A percentile compares a stretch with the other conserved stretches of the same genome.
phyloP scores from a whole-genome alignment of 2,113 vertebrate genomes.

The Poecilia latipinna region DNA sequence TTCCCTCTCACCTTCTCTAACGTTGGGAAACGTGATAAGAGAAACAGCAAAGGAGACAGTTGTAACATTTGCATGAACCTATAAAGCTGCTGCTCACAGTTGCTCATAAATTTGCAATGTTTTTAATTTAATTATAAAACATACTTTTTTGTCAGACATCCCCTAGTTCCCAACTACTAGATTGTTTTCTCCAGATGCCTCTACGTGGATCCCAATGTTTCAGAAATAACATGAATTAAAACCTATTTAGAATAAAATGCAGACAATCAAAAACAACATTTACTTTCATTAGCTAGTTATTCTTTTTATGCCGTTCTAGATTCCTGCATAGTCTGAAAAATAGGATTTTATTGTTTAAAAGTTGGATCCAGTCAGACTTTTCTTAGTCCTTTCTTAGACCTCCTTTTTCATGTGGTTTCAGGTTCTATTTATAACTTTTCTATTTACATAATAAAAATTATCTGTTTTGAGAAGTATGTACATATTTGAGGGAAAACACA shows the following conservation, averaged over 20 bases:
- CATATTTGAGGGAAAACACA: background rate
- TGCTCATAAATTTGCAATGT: background rate
- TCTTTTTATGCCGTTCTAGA: no score
- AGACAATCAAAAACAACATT: background rate
- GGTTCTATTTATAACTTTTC: no score
- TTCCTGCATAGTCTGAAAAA: no score
- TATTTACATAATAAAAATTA: no score
- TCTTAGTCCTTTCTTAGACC: no score
- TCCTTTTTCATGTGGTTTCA: no score
- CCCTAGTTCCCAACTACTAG: background rate
- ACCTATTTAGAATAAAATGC: background rate
- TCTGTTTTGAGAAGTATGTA: no score
- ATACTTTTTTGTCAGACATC: background rate
- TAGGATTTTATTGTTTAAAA: no score
- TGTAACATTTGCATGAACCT: background rate
- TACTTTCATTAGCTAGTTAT: no score
- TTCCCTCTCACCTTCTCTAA: background rate
- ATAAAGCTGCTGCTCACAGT: background rate
- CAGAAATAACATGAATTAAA: background rate
- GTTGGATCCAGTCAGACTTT: no score
- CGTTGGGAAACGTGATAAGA: background rate
- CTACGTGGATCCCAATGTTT: background rate
- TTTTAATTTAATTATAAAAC: background rate
- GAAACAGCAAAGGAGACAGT: background rate
- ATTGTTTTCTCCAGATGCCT: background rate